Base-by-base conservation (phyloP, 2,797 vertebrate genomes). In the Cynopterus sphinx region DNA sequence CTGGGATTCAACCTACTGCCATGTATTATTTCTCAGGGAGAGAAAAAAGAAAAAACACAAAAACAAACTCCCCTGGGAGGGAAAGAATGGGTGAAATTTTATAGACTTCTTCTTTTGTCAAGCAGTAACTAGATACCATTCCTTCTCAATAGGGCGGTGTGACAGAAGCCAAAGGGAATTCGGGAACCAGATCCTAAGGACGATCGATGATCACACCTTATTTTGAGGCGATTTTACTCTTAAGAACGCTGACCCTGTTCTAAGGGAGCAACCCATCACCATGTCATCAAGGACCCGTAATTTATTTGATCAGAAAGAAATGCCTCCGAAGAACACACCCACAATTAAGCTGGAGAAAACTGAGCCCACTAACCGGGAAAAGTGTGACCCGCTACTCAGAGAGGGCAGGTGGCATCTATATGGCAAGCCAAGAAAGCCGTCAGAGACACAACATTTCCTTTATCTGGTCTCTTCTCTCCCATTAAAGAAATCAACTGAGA, bases 321-420 rank as follows among this genome's bases (percentile, higher is more conserved):
- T 63, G 55, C 79, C 65, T 87, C 79, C 57, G 71, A 87, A 96
- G 41, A 79, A 92, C 51, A 84, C 28, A 86, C 28, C 28, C 61
- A 31, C 78, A 91, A 71, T 81, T 46, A 67, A 79, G n/a, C 74
- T 84, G 87, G 68, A 71, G 74, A 96, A 97, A 90, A 96, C 21
- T 59, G 78, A 95, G 81, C 87, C 87, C 92, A 84, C 74, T 36
- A 11, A 90, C 93, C 31, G 95, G 82, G 88, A 88, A 94, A 95
- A 95, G 65, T 11, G 8, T 70, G 67, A 63, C 73, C 43, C 88
- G 63, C 78, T 82, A 51, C 13, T 89, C 94, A 90, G 61, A 95
- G 87, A 95, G 86, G 57, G 71, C 2, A 1, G 36, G 53, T 68
- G 92, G 75, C 83, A 79, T 81, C 90, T 67, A 88, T 67, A 51